A percentile compares a stretch with the other conserved stretches of the same genome.
phyloP scores from a whole-genome alignment of 2,113 vertebrate genomes.

The Psittacus erithacus region DNA sequence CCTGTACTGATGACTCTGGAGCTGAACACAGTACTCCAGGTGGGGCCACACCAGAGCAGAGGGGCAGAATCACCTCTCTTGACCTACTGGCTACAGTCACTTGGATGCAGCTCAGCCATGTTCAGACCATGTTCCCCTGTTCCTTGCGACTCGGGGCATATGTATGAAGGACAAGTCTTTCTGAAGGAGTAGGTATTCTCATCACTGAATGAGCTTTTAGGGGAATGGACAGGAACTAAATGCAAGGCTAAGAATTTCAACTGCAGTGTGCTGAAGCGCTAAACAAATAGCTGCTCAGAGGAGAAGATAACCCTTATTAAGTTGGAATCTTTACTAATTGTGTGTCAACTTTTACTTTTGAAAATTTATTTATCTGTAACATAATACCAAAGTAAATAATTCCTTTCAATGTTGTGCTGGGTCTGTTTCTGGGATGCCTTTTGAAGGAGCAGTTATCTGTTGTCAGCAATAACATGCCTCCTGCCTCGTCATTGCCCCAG shows the following conservation, averaged over 20 bases:
- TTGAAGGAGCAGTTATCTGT: background rate
- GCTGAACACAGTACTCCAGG: background rate
- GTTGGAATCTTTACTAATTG: background rate
- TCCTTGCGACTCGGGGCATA: background rate
- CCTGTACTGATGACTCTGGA: background rate
- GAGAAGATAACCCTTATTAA: background rate
- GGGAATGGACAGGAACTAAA: background rate
- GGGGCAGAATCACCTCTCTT: background rate
- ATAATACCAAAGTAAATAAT: background rate
- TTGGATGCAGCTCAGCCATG: background rate
- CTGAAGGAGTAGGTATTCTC: background rate
- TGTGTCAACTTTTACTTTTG: background rate
- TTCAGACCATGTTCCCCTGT: background rate
- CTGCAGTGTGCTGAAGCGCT: background rate
- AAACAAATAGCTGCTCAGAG: background rate
- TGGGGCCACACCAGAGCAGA: background rate
- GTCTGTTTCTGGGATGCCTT: background rate
- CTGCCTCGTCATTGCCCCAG: conserved; percentile 17
- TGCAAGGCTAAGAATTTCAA: background rate
- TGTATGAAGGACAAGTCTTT: background rate
- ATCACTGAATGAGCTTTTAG: background rate
- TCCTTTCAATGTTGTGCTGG: background rate
- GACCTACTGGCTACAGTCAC: background rate
- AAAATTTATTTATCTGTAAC: background rate
- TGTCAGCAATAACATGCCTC: background rate